A percentile compares a stretch with the other conserved stretches of the same genome.
Evolutionary conservation across 1,140 invertebrate species (phyloP).

Genomic region (Chionoecetes opilio): DNA sequence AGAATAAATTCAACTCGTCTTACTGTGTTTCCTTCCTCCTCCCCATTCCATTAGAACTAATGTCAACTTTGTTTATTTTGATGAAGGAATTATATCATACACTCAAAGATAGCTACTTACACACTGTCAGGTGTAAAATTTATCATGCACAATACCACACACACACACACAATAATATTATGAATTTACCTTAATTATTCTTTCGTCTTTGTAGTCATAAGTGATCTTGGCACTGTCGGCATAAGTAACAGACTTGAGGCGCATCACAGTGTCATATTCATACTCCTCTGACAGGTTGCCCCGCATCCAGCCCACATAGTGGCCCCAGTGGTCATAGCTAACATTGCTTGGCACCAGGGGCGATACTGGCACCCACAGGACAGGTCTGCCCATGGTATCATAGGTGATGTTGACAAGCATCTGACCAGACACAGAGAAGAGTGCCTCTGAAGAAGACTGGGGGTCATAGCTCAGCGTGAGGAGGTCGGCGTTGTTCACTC

Average conservation of each 20-base stretch:
- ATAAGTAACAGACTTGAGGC: constrained; percentile 73
- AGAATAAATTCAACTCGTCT: too few species aligned
- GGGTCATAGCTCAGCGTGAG: constrained; percentile 95
- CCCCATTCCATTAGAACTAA: too few species aligned
- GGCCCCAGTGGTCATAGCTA: constrained; percentile 80
- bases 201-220: constrained; percentile 78
- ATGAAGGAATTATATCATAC: too few species aligned
- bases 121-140: too few species aligned
- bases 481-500: constrained; percentile 95
- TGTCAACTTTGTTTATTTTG: too few species aligned
- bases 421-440: constrained; percentile 93
- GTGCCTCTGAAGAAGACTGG: constrained; percentile 93
- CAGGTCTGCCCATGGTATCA: constrained; percentile 93
- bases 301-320: constrained; percentile 74
- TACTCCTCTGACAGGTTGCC: constrained; percentile 76
- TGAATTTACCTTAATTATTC: constrained; percentile 46
- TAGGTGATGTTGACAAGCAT: constrained; percentile 96
- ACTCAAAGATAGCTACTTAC: too few species aligned
- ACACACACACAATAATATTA: not conserved
- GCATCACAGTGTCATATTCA: constrained; percentile 71
- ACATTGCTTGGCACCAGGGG: constrained; percentile 78
- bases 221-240: constrained; percentile 73
- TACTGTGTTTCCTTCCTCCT: too few species aligned
- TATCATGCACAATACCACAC: not conserved
- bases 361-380: constrained; percentile 91